Evolutionary conservation across 2,888 invertebrate species (phyloP), one percentile per base, ranked within the genome.

Genomic region (Torymus tubicola): DNA sequence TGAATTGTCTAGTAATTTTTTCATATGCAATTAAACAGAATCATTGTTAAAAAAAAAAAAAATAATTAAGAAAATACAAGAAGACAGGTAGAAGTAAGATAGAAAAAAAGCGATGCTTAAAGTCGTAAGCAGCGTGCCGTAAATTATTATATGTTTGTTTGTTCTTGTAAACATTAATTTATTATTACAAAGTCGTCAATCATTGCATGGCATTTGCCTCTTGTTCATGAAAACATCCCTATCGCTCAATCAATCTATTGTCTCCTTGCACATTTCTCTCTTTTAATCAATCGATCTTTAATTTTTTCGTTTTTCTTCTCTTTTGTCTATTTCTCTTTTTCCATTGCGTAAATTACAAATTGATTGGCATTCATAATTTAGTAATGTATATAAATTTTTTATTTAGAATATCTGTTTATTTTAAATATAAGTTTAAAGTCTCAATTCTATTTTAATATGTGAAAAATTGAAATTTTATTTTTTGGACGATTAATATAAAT

Each of bases 151-250:
- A 31, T 65, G 64, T 79, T 79, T 68, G 42, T 72, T 78, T 79
- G 68, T 68, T 61, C 53, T 70, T 79, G 70, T 74, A 70, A 63
- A 65, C 53, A 64, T 75, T 80, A 75, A 80, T 75, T 80, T 75
- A 75, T 75, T 70, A 65, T 79, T 68, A 73, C 69, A 69, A 69
- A 74, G n/a, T 16, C 31, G 18, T 72, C 42, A 16, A 63, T 74
- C 58, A 64, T 69, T 68, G 61, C 63, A 68, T 68, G 63, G 69
- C 16, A 68, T 64, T 68, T 69, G 68, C 58, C 13, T 65, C 53
- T 70, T 78, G 21, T 61, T 58, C 18, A 69, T 21, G 16, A 58
- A 12, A 8, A 60, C 16, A 72, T 55, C 65, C 52, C 67, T 52
- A 67, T 52, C 52, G n/a, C 14, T 64, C 42, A 63, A 70, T 69